These are phyloP conservation scores for Lutra lutra DNA, from an alignment of 2,797 vertebrate species.

Conservation along the genomic window DNA sequence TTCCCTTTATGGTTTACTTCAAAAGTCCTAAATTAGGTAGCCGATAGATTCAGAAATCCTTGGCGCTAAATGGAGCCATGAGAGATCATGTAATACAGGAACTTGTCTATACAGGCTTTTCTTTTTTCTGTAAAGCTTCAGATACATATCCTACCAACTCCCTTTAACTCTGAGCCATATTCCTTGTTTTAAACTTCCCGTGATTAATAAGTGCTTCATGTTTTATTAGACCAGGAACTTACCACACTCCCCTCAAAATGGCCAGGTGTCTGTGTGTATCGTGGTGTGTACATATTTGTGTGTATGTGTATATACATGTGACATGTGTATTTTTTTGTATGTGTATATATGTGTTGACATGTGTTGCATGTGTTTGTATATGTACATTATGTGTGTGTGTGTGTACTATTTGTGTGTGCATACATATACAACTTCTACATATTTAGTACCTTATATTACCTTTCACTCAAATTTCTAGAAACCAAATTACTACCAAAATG, in stretches of 20 bases:
- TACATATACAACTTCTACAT: neutral
- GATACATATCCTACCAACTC: neutral
- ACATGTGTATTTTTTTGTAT: neutral
- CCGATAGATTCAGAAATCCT: neutral
- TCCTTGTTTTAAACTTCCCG: neutral
- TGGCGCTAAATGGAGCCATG: neutral
- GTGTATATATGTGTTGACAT: neutral
- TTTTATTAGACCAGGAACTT: neutral
- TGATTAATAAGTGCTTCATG: neutral
- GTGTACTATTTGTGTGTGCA: neutral
- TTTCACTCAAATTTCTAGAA: neutral
- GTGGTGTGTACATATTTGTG: neutral
- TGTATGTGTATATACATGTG: neutral
- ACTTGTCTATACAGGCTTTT: neutral
- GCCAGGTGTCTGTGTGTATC: neutral
- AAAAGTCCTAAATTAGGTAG: neutral
- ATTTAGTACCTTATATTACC: neutral
- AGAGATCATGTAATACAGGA: neutral
- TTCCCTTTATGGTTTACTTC: neutral
- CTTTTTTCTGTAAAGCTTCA: neutral
- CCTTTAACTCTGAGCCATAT: neutral
- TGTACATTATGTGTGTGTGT: neutral
- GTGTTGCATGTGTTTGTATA: too few relatives aligned
- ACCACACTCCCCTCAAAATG: neutral
- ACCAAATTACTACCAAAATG: neutral